Base-by-base conservation (phyloP, 2,113 vertebrate species). In the Plestiodon gilberti region DNA sequence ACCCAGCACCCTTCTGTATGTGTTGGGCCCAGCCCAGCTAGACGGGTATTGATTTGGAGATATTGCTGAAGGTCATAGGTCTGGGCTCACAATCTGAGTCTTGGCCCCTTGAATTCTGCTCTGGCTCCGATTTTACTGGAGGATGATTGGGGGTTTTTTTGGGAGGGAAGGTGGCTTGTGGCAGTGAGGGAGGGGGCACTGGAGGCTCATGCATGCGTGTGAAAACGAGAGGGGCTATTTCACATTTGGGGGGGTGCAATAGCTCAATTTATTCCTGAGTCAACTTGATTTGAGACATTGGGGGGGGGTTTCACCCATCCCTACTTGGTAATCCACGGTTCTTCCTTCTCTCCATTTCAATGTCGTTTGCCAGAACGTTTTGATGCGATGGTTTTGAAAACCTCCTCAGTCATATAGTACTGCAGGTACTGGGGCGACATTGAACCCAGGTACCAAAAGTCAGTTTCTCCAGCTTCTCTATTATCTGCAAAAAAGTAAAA, bases 361-460 rank as follows among this genome's bases (percentile, higher is more conserved):
- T 77, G 65, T 40, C 33, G 40, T 15, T 43, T 43, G 23, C 69
- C 7, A 1, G 62, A 35, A 71, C 23, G n/a, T 83, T 52, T 73
- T 79, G 30, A 11, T 33, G 30, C 71, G 40, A 48, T 77, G 52
- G 30, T 13, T 30, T 43, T 61, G 73, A 43, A 69, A 80, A 3
- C 23, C 80, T 2, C 23, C 78, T 0, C 1, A 23, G 64, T 0
- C 40, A 8, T 3, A n/a, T n/a, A 0, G 0, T 10, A 1, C 18
- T 0, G 7, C 4, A 74, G 81, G 23, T 23, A 23, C 10, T 0
- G 40, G 40, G 25, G 23, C n/a, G 17, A 78, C 55, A 64, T 18
- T 35, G 76, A 78, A 85, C 74, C 7, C 64, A 2, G 38, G 38
- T 55, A 73, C 76, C 2, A 2, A 18, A 83, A 89, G 75, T 81